phyloP scores from a whole-genome alignment of 1,140 invertebrate genomes.

The Bombus polaris region DNA sequence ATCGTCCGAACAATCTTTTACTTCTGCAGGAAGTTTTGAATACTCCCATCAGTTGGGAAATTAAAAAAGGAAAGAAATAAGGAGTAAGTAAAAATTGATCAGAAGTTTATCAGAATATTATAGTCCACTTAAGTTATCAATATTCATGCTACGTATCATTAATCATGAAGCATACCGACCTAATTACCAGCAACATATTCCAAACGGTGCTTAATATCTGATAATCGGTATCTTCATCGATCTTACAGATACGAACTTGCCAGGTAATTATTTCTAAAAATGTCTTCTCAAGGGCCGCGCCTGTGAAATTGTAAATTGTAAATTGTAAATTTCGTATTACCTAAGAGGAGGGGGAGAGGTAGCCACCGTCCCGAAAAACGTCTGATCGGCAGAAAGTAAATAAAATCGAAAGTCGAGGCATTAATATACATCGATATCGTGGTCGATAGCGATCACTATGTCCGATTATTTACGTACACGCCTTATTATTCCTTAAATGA shows the following conservation, averaged over 20 bases:
- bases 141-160: background rate
- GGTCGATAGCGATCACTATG: conserved; percentile 32
- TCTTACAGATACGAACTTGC: background rate
- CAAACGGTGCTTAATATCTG: background rate
- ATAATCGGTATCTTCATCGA: background rate
- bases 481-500: conserved; percentile 20
- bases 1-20: background rate
- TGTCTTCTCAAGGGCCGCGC: background rate
- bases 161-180: background rate
- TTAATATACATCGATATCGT: conserved; percentile 43
- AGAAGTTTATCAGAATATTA: background rate
- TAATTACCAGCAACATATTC: conserved; percentile 1
- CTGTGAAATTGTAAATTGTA: background rate
- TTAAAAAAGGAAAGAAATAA: no score
- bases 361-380: background rate
- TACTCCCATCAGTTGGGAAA: background rate
- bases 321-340: background rate
- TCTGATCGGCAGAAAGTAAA: background rate
- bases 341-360: no score
- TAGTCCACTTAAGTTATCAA: background rate
- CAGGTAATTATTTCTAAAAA: conserved; percentile 7
- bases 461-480: conserved; percentile 41
- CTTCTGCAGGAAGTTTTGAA: background rate
- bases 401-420: conserved; percentile 11
- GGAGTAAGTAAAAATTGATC: background rate